Evolutionary conservation across 2,797 vertebrate genomes (phyloP).

Genomic region (Pseudotriccus pelzelni): DNA sequence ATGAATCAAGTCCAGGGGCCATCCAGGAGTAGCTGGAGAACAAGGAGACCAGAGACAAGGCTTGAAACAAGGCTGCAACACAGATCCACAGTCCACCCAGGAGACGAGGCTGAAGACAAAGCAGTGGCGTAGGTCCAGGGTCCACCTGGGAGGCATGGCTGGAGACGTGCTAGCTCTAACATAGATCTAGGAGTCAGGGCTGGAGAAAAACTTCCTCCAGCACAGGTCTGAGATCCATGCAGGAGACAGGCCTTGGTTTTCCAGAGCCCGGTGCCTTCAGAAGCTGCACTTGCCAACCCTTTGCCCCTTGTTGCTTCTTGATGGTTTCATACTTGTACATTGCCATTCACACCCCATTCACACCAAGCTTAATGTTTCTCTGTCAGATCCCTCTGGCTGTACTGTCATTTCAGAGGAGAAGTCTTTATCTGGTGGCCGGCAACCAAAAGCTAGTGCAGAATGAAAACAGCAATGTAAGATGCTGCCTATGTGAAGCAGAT

Average conservation of each 20-base stretch:
- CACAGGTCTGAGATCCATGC: not conserved
- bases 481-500: not conserved
- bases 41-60: not conserved
- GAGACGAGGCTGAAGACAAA: not conserved
- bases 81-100: not conserved
- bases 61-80: not conserved
- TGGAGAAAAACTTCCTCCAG: not conserved
- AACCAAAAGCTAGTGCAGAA: not conserved
- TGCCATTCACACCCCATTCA: not conserved
- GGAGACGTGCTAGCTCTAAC: not conserved
- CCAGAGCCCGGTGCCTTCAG: not conserved
- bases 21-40: not conserved
- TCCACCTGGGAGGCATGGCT: not conserved
- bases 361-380: not conserved
- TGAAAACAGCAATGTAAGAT: not conserved
- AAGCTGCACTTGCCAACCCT: not conserved
- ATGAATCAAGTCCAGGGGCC: not conserved
- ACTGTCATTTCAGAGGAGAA: accelerated
- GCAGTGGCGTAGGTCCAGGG: not conserved
- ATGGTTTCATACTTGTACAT: not conserved
- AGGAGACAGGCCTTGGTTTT: not conserved
- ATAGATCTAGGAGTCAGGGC: not conserved
- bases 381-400: not conserved
- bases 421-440: not conserved
- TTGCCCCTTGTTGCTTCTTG: not conserved